phyloP scores from a whole-genome alignment of 2,888 invertebrate genomes.

The Limnephilus auricula region DNA sequence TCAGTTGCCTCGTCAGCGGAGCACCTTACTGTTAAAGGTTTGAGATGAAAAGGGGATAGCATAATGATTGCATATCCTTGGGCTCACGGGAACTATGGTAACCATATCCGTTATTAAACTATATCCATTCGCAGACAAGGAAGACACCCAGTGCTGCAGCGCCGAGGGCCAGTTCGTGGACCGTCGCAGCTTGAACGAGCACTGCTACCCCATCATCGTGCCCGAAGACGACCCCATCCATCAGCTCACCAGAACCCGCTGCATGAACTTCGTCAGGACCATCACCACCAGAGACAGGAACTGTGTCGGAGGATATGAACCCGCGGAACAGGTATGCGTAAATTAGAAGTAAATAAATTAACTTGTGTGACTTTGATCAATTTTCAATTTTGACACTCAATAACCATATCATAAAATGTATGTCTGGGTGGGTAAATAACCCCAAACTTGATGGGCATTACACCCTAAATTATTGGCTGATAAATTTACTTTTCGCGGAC shows the following conservation, averaged over 20 bases:
- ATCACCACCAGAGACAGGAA: constrained; percentile 82
- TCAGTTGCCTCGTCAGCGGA: too few relatives aligned
- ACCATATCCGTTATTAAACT: not conserved
- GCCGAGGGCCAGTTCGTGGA: constrained; percentile 77
- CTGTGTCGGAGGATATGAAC: constrained; percentile 80
- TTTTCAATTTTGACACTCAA: not conserved
- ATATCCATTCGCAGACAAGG: constrained; percentile 74
- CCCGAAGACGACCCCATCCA: constrained; percentile 78
- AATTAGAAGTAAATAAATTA: not conserved
- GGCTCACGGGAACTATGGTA: too few relatives aligned
- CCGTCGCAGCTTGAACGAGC: constrained; percentile 70
- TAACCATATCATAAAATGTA: not conserved
- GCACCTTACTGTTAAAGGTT: too few relatives aligned
- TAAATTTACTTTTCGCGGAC: too few relatives aligned
- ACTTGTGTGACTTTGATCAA: not conserved
- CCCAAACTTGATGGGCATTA: too few relatives aligned
- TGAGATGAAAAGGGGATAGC: not conserved
- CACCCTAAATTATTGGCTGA: too few relatives aligned
- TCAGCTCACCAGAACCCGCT: constrained; percentile 77
- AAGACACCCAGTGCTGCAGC: constrained; percentile 81
- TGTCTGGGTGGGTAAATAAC: too few relatives aligned
- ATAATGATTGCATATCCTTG: not conserved
- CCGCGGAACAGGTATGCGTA: constrained; percentile 83
- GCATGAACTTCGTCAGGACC: constrained; percentile 86
- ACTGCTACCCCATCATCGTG: constrained; percentile 78